Evolutionary conservation across 2,888 invertebrate species (phyloP).

Genomic region (Helobdella robusta): DNA sequence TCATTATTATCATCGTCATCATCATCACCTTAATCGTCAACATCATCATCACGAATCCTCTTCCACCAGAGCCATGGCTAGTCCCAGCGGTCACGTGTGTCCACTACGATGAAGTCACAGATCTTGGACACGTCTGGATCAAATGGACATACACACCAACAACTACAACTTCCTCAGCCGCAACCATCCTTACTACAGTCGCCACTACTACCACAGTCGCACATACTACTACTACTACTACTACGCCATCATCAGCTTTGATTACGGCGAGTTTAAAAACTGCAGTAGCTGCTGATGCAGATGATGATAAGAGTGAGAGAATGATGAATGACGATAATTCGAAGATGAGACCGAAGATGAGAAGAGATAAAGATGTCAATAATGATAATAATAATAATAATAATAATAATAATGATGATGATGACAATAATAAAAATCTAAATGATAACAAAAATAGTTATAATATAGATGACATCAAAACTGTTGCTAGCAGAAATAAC

Average conservation of each 20-base stretch:
- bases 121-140: constrained; percentile 12
- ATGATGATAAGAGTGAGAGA: too few species aligned
- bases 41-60: constrained; percentile 2
- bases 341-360: too few species aligned
- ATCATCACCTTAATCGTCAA: constrained; percentile 11
- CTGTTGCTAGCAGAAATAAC: too few species aligned
- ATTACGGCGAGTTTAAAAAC: background rate
- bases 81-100: constrained; percentile 13
- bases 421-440: too few species aligned
- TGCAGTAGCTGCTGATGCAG: too few species aligned
- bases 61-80: background rate
- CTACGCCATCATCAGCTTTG: background rate
- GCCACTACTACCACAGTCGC: background rate
- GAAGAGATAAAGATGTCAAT: too few species aligned
- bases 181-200: background rate
- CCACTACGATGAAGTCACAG: constrained; percentile 14
- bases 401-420: too few species aligned
- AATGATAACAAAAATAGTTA: too few species aligned
- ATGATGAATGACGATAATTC: too few species aligned
- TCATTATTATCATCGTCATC: constrained; percentile 16
- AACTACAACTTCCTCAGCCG: constrained; percentile 2
- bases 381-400: too few species aligned
- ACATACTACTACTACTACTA: background rate
- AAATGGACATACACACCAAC: background rate
- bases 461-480: too few species aligned